These are phyloP conservation scores for Gasteruption jaculator DNA, from an alignment of 2,888 invertebrate genomes.

Conservation along the genomic window DNA sequence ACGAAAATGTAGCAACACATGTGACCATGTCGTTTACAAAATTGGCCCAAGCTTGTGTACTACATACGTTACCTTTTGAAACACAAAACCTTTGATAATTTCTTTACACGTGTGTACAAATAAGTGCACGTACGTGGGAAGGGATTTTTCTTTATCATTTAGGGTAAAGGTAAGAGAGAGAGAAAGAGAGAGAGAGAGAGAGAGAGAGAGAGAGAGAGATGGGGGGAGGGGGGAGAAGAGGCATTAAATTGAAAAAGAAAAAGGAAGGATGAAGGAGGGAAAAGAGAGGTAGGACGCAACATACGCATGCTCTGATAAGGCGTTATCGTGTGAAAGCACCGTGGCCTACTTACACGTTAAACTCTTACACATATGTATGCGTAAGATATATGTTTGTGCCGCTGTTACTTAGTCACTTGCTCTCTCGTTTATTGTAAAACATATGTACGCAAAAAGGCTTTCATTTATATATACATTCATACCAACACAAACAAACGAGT, in stretches of 20 bases:
- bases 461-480: too few relatives aligned
- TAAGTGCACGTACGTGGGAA: slow-evolving; percentile 26
- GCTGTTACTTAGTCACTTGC: too few relatives aligned
- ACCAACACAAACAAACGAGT: too few relatives aligned
- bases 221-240: slow-evolving; percentile 5
- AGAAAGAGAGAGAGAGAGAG: slow-evolving; percentile 15
- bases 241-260: slow-evolving; percentile 1
- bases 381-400: slow-evolving; percentile 16
- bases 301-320: slow-evolving; percentile 42
- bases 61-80: too few relatives aligned
- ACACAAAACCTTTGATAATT: neutral
- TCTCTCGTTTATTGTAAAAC: too few relatives aligned
- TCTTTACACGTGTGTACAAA: too few relatives aligned
- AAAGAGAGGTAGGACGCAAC: slow-evolving; percentile 20
- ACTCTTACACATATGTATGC: slow-evolving; percentile 12
- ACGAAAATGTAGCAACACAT: too few relatives aligned
- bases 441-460: too few relatives aligned
- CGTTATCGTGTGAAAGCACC: slow-evolving; percentile 50
- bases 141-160: slow-evolving; percentile 18
- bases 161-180: slow-evolving; percentile 8
- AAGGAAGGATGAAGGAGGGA: slow-evolving; percentile 16
- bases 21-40: too few relatives aligned
- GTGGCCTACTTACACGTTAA: slow-evolving; percentile 45
- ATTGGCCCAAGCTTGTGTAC: too few relatives aligned
- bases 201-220: slow-evolving; percentile 5